Evolutionary conservation across 2,113 vertebrate species (phyloP).

Genomic region (Perca fluviatilis): DNA sequence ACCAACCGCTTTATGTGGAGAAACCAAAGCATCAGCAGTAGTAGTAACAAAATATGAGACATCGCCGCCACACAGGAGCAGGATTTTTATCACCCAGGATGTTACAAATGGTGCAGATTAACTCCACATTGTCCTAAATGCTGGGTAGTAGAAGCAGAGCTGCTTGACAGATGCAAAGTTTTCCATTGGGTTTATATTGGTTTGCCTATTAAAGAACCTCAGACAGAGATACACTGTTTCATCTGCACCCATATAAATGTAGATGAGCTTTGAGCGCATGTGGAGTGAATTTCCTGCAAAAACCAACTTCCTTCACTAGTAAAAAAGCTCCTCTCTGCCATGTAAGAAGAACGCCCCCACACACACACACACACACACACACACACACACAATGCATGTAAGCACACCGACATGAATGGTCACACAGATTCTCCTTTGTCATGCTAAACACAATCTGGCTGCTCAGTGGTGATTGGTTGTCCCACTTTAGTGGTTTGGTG

Average conservation of each 20-base stretch:
- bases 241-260: slow-evolving; percentile 63
- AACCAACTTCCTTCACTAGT: slow-evolving; percentile 69
- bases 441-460: slow-evolving; percentile 79
- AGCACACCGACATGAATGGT: slow-evolving; percentile 52
- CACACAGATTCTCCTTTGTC: slow-evolving; percentile 76
- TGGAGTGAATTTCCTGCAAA: slow-evolving; percentile 74
- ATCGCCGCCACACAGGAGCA: slow-evolving; percentile 34
- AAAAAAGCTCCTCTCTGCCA: slow-evolving; percentile 38
- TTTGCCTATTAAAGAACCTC: slow-evolving; percentile 70
- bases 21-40: slow-evolving; percentile 26
- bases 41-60: neutral
- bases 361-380: slow-evolving; percentile 27
- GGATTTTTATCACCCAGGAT: slow-evolving; percentile 51
- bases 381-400: slow-evolving; percentile 49
- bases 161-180: slow-evolving; percentile 45
- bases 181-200: slow-evolving; percentile 55
- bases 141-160: slow-evolving; percentile 31
- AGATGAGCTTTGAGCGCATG: slow-evolving; percentile 71
- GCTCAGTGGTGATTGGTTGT: slow-evolving; percentile 70
- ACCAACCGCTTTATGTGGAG: neutral
- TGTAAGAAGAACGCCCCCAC: slow-evolving; percentile 45
- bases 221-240: slow-evolving; percentile 66
- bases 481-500: slow-evolving; percentile 61
- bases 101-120: slow-evolving; percentile 66
- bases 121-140: slow-evolving; percentile 34